Conservation (phyloP, 2,113 vertebrate genomes). For the Eptesicus fuscus region DNA sequence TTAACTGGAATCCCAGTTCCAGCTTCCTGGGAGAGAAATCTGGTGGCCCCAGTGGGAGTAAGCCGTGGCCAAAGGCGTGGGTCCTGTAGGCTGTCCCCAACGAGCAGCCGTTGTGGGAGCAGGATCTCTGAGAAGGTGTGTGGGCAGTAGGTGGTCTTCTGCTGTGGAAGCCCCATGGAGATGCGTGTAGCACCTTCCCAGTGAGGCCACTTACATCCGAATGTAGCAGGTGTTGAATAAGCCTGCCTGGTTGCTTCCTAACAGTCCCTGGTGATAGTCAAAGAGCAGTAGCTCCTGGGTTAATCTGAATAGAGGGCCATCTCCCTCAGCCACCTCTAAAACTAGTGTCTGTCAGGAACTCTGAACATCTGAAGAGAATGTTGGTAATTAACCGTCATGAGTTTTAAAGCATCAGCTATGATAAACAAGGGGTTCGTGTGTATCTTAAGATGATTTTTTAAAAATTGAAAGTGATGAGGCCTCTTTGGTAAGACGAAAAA, state of each 20-base stretch:
- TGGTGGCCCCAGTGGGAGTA: background rate
- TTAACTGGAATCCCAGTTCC: background rate
- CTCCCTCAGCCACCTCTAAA: background rate
- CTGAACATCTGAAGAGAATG: background rate
- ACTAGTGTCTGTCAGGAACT: background rate
- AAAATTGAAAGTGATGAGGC: conserved; percentile 35
- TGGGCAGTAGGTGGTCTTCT: background rate
- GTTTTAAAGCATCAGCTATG: conserved; percentile 31
- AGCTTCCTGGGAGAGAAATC: background rate
- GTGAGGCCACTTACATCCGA: background rate
- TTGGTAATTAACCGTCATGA: background rate
- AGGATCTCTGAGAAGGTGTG: background rate
- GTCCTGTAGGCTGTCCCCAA: background rate
- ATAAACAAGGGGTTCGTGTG: conserved; percentile 53
- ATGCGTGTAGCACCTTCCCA: background rate
- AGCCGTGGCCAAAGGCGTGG: background rate
- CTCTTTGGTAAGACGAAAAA: conserved; percentile 60
- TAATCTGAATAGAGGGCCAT: background rate
- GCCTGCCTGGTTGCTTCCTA: background rate
- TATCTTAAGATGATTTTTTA: conserved; percentile 40
- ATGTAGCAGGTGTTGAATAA: background rate
- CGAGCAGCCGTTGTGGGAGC: background rate
- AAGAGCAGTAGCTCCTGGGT: background rate
- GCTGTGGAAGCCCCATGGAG: background rate
- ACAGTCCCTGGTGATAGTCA: background rate